A percentile compares a stretch with the other conserved stretches of the same genome.
phyloP scores from a whole-genome alignment of 2,113 vertebrate genomes.

The Scomber scombrus region DNA sequence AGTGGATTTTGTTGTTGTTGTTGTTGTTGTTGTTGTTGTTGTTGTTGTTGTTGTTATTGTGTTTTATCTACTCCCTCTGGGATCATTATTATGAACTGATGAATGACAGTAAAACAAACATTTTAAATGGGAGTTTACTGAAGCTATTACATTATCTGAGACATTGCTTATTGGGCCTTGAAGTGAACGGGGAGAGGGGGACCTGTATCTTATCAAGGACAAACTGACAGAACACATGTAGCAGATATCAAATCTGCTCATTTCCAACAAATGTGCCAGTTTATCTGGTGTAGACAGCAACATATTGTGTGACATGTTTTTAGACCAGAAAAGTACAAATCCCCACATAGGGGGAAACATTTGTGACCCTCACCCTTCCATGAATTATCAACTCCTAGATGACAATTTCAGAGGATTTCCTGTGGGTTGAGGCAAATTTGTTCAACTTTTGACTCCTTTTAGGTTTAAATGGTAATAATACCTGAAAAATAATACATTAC shows the following conservation, averaged over 20 bases:
- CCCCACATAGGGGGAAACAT: no score
- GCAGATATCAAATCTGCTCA: not conserved
- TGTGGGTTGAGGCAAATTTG: not conserved
- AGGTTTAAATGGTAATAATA: conserved; percentile 3
- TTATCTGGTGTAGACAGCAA: not conserved
- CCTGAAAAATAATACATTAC: not conserved
- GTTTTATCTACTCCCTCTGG: not conserved
- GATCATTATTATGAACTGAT: not conserved
- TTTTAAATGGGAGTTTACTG: not conserved
- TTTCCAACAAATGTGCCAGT: not conserved
- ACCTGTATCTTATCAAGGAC: not conserved
- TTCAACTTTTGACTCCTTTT: not conserved
- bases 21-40: no score
- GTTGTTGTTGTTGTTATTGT: no score
- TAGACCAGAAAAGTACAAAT: not conserved
- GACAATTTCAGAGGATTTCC: not conserved
- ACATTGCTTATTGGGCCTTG: not conserved
- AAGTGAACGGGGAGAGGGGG: not conserved
- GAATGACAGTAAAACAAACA: not conserved
- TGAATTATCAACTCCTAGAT: not conserved
- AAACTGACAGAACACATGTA: not conserved
- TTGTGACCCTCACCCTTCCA: not conserved
- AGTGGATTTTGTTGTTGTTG: no score
- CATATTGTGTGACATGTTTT: not conserved
- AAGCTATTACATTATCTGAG: not conserved